phyloP scores from a whole-genome alignment of 2,888 invertebrate species.

The Nineta flava region DNA sequence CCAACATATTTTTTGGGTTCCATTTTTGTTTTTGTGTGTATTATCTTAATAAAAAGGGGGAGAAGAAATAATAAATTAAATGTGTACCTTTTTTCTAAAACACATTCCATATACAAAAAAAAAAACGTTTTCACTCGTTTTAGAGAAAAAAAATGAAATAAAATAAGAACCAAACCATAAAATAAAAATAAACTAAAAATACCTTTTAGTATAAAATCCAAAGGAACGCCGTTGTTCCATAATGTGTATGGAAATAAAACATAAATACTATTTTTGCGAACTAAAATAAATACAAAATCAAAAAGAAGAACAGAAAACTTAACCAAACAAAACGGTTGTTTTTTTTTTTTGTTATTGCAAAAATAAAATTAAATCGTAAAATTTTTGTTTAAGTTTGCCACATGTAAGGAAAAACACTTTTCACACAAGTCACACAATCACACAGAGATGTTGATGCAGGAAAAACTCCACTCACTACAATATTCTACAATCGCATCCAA shows the following conservation, averaged over 20 bases:
- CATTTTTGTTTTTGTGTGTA: no score
- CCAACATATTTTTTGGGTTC: no score
- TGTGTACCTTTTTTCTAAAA: background rate
- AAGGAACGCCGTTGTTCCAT: constrained; percentile 48
- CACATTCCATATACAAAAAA: background rate
- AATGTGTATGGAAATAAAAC: background rate
- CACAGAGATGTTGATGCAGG: no score
- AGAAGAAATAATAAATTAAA: background rate
- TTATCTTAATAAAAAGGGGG: no score
- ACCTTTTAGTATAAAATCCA: constrained; percentile 70
- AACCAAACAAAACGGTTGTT: background rate
- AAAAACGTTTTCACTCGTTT: background rate
- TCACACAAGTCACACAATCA: background rate
- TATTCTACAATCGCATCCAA: background rate
- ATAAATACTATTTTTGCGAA: background rate
- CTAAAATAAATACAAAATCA: background rate
- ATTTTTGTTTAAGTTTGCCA: background rate
- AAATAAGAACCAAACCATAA: constrained; percentile 34
- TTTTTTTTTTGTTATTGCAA: background rate
- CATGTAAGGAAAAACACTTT: background rate
- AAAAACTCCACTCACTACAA: background rate
- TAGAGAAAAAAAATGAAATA: constrained; percentile 15
- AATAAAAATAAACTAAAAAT: constrained; percentile 41
- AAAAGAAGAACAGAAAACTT: background rate
- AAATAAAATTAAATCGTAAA: background rate